Evolutionary conservation across 1,140 invertebrate species (phyloP), one percentile per base, ranked within the genome.

Genomic region (Aphidius ervi): DNA sequence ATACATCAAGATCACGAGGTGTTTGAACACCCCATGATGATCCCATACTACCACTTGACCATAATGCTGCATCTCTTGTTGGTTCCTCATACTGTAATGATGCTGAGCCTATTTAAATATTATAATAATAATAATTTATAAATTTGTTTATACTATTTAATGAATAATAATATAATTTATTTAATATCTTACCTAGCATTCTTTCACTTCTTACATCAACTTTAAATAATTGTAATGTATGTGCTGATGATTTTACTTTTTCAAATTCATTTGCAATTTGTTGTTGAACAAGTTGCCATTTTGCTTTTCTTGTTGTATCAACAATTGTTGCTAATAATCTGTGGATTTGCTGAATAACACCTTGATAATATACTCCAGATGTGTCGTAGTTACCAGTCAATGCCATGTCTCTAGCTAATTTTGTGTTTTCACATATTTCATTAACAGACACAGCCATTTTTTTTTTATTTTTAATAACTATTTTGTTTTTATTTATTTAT

Each of bases 381-480:
- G 92, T 93, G 71, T 98, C 95, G 75, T 99, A 99, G 77, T 97
- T 97, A 6, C 95, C 95, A 72, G 93, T 88, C 63, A 98, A 81
- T 58, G 94, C 93, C 88, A 93, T 94, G 82, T 98, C 95, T 68
- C 96, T 84, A 43, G 93, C 95, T 73, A 97, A 82, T 81, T 94
- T 95, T 58, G 92, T 90, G 81, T 94, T 94, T 82, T 95, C 91
- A 83, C 88, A 90, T 77, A 95, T 94, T 83, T 95, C 92, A 76
- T 85, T 89, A 73, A 92, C 85, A 71, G 88, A 89, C 70, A 90
- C 87, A 79, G 88, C 89, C 91, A 93, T 93, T 77, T 84, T 64
- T 45, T 93, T 77, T 84, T 64, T 45, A n/a, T 8, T 23, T 1
- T 40, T 41, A 42, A 41, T 5, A 54, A 41, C 3, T 31, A 31